Evolutionary conservation across 2,113 vertebrate species (phyloP), one percentile per base, ranked within the genome.

Genomic region (Stictonetta naevosa): DNA sequence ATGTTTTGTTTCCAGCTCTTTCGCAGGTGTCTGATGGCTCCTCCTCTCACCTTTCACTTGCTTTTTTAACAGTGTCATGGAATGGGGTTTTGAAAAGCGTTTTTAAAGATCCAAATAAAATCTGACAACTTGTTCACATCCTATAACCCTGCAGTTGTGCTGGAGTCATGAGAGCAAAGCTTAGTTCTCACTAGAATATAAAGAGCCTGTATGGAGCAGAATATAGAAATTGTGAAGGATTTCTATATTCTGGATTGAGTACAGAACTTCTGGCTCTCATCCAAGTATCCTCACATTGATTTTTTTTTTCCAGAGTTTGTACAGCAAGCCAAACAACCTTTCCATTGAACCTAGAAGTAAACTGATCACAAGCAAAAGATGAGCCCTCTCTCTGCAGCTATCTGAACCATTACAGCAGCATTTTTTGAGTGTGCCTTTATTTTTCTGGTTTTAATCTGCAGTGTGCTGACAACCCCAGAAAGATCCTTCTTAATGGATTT

Each of bases 401-500:
- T 85, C 69, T 74, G 73, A 86, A 87, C 66, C 52, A 95, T 86
- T 95, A 92, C 59, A 89, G 83, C 56, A 90, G 62, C 68, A 86
- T 92, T 94, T 97, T 83, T 96, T 85, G 90, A 90, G n/a, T 60
- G 42, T 75, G 83, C 74, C 85, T 96, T 94, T 95, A 90, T 96
- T 94, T 95, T 85, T 87, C 85, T 95, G 74, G 73, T 81, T 96
- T 96, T 90, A 96, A 95, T 91, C 92, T 95, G 58, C 83, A 76
- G 76, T 85, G 77, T 94, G 91, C 79, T 96, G 96, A 96, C 96
- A 95, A 72, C 73, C 88, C 48, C 89, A 87, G 87, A 95, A 97
- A 95, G 72, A 95, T 96, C 60, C 55, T 88, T 91, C 79, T 93
- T 96, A 95, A 97, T 95, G 81, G 91, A 86, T 88, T 95, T 96